These are phyloP conservation scores for Bombus huntii DNA, from an alignment of 1,140 invertebrate species.

Conservation along the genomic window DNA sequence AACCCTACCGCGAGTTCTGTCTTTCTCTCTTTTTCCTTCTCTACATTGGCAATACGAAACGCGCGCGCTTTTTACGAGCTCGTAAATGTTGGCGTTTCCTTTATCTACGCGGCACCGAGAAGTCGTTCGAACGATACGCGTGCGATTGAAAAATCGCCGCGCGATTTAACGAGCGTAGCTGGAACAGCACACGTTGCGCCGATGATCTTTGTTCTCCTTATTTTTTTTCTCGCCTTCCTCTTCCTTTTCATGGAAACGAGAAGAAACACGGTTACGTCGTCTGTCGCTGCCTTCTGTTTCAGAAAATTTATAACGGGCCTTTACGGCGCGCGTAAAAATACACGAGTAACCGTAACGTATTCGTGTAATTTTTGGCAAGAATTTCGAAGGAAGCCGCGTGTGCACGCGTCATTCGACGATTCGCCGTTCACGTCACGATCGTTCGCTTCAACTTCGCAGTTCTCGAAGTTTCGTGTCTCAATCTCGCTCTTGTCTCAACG, in stretches of 20 bases:
- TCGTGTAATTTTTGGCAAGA: conserved; percentile 2
- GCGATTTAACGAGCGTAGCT: conserved; percentile 58
- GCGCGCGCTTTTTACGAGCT: conserved; percentile 68
- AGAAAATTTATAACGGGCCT: conserved; percentile 58
- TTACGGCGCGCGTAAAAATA: conserved; percentile 37
- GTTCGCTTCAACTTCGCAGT: not conserved
- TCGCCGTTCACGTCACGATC: not conserved
- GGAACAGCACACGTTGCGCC: conserved; percentile 25
- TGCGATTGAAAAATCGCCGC: conserved; percentile 63
- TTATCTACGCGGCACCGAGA: conserved; percentile 68
- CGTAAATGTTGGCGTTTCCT: conserved; percentile 69
- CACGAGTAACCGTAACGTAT: not conserved
- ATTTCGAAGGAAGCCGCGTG: not conserved
- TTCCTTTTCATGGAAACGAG: not conserved
- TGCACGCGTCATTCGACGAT: not conserved
- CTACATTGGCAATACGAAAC: not conserved
- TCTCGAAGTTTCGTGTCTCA: not conserved
- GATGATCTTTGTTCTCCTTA: conserved; percentile 16
- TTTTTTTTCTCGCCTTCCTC: no score
- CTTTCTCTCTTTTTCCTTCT: not conserved
- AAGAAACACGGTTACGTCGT: not conserved
- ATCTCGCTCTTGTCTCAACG: not conserved
- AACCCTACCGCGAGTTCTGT: not conserved
- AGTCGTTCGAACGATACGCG: conserved; percentile 47
- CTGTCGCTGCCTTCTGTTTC: conserved; percentile 33